phyloP scores from a whole-genome alignment of 2,888 invertebrate genomes.

The Euplagia quadripunctaria region DNA sequence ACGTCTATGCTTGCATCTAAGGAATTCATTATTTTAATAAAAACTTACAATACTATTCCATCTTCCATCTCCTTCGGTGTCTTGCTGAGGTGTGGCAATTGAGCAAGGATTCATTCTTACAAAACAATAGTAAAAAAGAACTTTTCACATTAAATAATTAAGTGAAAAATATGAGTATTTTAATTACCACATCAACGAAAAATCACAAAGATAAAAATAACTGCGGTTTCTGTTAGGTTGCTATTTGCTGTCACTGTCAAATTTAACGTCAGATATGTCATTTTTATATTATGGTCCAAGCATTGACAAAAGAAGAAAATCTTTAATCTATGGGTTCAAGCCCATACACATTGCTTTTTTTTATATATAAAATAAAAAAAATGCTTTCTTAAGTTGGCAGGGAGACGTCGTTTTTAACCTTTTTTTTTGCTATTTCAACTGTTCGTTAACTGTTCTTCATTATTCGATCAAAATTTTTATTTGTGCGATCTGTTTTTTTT shows the following conservation, averaged over 20 bases:
- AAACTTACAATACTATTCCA: slow-evolving; percentile 92
- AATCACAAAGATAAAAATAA: slow-evolving; percentile 44
- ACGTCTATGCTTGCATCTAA: slow-evolving; percentile 8
- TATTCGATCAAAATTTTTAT: too few relatives aligned
- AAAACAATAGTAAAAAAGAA: slow-evolving; percentile 25
- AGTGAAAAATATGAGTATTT: slow-evolving; percentile 22
- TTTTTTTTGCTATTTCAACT: too few relatives aligned
- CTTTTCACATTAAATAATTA: slow-evolving; percentile 41
- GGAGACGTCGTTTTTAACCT: too few relatives aligned
- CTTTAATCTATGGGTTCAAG: not conserved
- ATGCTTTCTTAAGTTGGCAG: too few relatives aligned
- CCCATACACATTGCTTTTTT: too few relatives aligned
- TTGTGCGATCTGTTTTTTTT: too few relatives aligned
- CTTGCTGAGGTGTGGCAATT: slow-evolving; percentile 90
- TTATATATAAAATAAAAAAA: too few relatives aligned
- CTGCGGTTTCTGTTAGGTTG: slow-evolving; percentile 47
- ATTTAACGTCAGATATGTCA: slow-evolving; percentile 1
- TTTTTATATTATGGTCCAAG: not conserved
- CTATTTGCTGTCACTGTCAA: slow-evolving; percentile 40
- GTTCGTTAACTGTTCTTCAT: too few relatives aligned
- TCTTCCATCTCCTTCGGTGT: slow-evolving; percentile 94
- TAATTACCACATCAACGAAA: slow-evolving; percentile 43
- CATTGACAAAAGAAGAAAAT: too few relatives aligned
- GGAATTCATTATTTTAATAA: slow-evolving; percentile 6
- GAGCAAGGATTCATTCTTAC: slow-evolving; percentile 91